Evolutionary conservation across 1,140 invertebrate genomes (phyloP).

Genomic region (Bradynema listronoti): DNA sequence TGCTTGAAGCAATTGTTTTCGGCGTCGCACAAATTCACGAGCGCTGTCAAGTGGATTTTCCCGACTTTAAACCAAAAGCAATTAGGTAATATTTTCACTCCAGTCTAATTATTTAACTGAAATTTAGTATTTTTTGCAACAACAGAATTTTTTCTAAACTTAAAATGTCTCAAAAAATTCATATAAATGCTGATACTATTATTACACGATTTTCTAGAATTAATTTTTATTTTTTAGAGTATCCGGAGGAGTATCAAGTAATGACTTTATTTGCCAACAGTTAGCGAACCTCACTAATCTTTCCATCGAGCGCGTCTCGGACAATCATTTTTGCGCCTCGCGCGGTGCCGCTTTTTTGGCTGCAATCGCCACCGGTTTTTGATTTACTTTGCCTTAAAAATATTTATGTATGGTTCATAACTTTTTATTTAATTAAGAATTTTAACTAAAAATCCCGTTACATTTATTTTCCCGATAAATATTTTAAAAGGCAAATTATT

Average conservation of each 20-base stretch:
- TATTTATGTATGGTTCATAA: no score
- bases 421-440: no score
- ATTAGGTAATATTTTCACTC: neutral
- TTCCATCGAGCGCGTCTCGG: slow-evolving; percentile 66
- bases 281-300: slow-evolving; percentile 73
- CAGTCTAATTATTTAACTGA: slow-evolving; percentile 1
- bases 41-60: slow-evolving; percentile 60
- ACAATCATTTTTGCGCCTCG: slow-evolving; percentile 53
- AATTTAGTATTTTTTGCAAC: no score
- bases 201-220: no score
- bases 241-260: slow-evolving; percentile 84
- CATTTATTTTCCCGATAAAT: no score
- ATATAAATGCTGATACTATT: no score
- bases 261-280: slow-evolving; percentile 80
- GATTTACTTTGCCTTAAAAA: no score
- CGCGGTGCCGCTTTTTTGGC: slow-evolving; percentile 48
- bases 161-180: no score
- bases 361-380: slow-evolving; percentile 42
- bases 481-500: no score
- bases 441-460: no score
- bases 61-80: neutral
- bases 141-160: no score
- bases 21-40: slow-evolving; percentile 71
- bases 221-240: slow-evolving; percentile 64
- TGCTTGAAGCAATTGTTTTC: slow-evolving; percentile 81